These are phyloP conservation scores for Oreochromis aureus DNA, from an alignment of 2,113 vertebrate species.

Conservation along the genomic window DNA sequence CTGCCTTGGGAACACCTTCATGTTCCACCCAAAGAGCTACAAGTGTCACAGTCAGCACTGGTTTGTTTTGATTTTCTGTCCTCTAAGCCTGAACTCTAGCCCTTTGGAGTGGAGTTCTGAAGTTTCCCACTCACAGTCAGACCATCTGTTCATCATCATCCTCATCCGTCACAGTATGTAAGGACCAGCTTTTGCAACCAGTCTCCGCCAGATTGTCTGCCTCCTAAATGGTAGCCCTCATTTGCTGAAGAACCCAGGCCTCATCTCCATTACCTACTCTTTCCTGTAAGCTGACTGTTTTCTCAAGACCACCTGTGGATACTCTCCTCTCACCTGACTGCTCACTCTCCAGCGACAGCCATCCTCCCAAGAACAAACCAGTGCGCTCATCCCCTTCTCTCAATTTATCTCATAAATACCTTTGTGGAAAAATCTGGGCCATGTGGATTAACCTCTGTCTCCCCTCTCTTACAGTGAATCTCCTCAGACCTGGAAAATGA, in stretches of 20 bases:
- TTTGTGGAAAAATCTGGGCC: neutral
- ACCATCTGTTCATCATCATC: neutral
- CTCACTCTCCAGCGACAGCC: neutral
- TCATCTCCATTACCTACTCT: neutral
- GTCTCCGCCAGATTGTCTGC: neutral
- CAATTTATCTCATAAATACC: neutral
- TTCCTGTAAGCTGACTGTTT: neutral
- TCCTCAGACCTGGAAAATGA: neutral
- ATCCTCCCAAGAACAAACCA: neutral
- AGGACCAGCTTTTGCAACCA: neutral
- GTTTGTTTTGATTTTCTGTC: neutral
- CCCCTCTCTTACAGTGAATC: neutral
- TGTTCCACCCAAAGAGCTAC: neutral
- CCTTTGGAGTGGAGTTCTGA: neutral
- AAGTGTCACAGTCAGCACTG: neutral
- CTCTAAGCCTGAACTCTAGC: neutral
- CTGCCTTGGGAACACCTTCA: neutral
- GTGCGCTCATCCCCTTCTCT: neutral
- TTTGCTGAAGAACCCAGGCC: neutral
- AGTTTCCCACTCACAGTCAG: neutral
- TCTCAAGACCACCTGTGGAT: neutral
- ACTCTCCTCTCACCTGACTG: neutral
- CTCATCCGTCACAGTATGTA: neutral
- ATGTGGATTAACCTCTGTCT: neutral
- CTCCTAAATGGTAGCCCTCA: neutral